These are phyloP conservation scores for Ips typographus DNA, from an alignment of 1,140 invertebrate genomes.

Conservation along the genomic window DNA sequence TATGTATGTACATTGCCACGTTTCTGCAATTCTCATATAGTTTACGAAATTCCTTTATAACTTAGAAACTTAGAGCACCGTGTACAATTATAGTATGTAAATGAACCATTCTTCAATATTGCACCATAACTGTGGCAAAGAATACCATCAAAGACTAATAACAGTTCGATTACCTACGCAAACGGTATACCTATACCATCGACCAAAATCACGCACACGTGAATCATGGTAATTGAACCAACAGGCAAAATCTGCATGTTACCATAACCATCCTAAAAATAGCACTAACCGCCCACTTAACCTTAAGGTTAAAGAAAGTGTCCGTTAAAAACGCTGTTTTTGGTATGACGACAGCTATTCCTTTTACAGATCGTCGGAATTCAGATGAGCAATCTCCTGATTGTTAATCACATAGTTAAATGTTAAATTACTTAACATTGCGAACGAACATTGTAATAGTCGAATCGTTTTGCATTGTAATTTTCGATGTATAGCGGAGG, in stretches of 20 bases:
- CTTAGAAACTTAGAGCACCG: no score
- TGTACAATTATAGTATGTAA: no score
- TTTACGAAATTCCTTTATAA: no score
- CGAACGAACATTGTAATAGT: neutral
- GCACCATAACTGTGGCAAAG: no score
- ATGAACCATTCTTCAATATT: no score
- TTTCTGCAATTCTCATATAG: no score
- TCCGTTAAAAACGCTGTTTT: slow-evolving; percentile 24
- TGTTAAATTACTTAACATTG: slow-evolving; percentile 18
- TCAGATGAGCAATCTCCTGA: slow-evolving; percentile 30
- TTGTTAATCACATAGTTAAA: slow-evolving; percentile 20
- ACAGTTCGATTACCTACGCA: neutral
- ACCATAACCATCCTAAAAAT: slow-evolving; percentile 26
- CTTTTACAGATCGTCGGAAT: slow-evolving; percentile 24
- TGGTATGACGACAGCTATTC: slow-evolving; percentile 27
- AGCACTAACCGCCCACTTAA: slow-evolving; percentile 26
- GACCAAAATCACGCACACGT: slow-evolving; percentile 9
- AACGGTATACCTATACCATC: slow-evolving; percentile 7
- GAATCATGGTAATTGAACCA: slow-evolving; percentile 18
- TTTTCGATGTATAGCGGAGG: no score
- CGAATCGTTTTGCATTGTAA: no score
- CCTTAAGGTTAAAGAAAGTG: slow-evolving; percentile 30
- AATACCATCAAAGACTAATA: no score
- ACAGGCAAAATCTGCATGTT: slow-evolving; percentile 22
- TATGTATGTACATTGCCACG: no score